phyloP scores from a whole-genome alignment of 1,140 invertebrate species.

The Drosophila subobscura region DNA sequence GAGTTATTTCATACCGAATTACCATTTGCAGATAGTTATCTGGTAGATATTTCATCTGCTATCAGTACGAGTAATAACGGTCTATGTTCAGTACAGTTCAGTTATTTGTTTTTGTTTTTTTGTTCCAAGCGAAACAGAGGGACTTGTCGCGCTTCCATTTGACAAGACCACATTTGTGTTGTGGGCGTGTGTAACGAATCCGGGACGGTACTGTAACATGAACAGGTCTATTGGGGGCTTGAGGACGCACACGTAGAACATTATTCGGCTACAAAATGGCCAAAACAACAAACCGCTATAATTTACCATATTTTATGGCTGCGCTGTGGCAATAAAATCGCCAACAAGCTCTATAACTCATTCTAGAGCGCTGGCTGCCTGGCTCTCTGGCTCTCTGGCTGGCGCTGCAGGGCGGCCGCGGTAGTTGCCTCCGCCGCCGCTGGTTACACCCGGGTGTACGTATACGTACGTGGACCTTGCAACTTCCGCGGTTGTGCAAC shows the following conservation, averaged over 20 bases:
- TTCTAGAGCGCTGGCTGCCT: slow-evolving; percentile 63
- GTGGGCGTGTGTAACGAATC: slow-evolving; percentile 54
- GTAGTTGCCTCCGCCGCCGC: slow-evolving; percentile 68
- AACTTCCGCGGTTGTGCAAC: slow-evolving; percentile 71
- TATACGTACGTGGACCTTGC: slow-evolving; percentile 35
- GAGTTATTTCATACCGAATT: no score
- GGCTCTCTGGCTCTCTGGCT: slow-evolving; percentile 6
- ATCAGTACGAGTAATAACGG: no score
- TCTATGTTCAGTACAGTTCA: background rate
- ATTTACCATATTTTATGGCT: slow-evolving; percentile 84
- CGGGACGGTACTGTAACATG: slow-evolving; percentile 47
- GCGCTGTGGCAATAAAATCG: slow-evolving; percentile 83
- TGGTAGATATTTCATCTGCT: no score
- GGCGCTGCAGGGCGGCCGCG: slow-evolving; percentile 62
- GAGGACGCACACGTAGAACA: slow-evolving; percentile 78
- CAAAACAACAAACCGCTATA: slow-evolving; percentile 84
- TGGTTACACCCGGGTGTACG: slow-evolving; percentile 54
- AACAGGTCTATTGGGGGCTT: slow-evolving; percentile 65
- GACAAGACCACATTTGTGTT: slow-evolving; percentile 59
- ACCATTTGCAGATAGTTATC: no score
- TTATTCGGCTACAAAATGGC: slow-evolving; percentile 83
- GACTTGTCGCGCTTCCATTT: slow-evolving; percentile 58
- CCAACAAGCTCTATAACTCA: slow-evolving; percentile 83
- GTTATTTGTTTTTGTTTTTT: background rate
- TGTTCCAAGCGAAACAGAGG: slow-evolving; percentile 23